Percentiles rank a stretch among this genome's conserved stretches.
These are phyloP conservation scores for Cryptus armator DNA, from an alignment of 2,888 invertebrate genomes.

Conservation along the genomic window DNA sequence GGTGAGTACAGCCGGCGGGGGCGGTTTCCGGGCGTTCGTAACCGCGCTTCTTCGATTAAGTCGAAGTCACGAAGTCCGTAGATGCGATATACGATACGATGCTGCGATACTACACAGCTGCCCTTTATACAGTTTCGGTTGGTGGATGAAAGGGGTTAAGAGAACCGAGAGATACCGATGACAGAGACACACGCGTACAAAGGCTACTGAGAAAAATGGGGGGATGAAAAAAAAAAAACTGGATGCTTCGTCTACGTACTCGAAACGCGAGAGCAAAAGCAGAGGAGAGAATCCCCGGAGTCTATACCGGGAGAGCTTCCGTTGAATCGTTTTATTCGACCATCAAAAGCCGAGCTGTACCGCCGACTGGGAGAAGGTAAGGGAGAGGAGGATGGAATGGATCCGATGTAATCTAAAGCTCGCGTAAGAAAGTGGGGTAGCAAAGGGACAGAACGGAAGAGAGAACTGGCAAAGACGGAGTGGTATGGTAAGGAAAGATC, in stretches of 20 bases:
- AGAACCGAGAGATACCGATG: conserved; percentile 23
- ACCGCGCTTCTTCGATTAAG: conserved; percentile 57
- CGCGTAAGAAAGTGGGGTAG: conserved; percentile 38
- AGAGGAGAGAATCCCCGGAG: not conserved
- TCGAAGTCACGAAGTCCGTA: conserved; percentile 40
- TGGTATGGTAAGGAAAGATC: conserved; percentile 54
- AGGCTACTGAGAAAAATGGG: not conserved
- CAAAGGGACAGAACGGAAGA: conserved; percentile 5
- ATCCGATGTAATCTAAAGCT: conserved; percentile 73
- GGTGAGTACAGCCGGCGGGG: not conserved
- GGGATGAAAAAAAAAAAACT: conserved; percentile 8
- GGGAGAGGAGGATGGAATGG: conserved; percentile 59
- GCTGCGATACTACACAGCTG: not conserved
- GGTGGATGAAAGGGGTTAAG: too few species aligned
- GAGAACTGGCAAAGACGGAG: conserved; percentile 49
- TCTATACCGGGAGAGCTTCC: conserved; percentile 49
- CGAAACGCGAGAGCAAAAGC: conserved; percentile 47
- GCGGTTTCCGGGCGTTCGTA: conserved; percentile 19
- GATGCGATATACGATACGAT: not conserved
- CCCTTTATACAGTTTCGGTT: not conserved
- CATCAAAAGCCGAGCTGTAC: conserved; percentile 70
- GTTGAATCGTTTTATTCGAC: conserved; percentile 70
- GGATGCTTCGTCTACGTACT: conserved; percentile 29
- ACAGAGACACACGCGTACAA: conserved; percentile 41
- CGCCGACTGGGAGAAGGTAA: conserved; percentile 38